These are phyloP conservation scores for Lumbricus terrestris DNA, from an alignment of 2,888 invertebrate species.

Conservation along the genomic window DNA sequence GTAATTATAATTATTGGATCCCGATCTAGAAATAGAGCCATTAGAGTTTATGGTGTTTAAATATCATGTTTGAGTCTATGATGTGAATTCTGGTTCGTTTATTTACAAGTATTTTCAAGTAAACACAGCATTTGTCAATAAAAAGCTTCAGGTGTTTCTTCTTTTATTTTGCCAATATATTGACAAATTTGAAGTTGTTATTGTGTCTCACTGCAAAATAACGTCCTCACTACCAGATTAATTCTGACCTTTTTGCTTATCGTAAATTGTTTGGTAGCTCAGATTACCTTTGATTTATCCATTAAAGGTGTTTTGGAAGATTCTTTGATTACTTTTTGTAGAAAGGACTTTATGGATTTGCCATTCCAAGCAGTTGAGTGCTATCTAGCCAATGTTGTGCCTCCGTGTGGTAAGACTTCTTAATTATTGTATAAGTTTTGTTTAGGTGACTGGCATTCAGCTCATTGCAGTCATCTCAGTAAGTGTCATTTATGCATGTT, in stretches of 20 bases:
- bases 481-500: background rate
- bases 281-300: background rate
- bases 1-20: background rate
- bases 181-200: background rate
- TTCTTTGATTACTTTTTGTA: conserved; percentile 36
- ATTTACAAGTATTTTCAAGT: too few species aligned
- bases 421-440: background rate
- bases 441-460: background rate
- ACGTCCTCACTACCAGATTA: background rate
- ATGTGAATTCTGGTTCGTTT: background rate
- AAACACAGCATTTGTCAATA: background rate
- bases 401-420: conserved; percentile 46
- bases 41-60: background rate
- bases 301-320: background rate
- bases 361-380: conserved; percentile 98
- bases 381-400: conserved; percentile 67
- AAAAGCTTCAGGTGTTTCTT: background rate
- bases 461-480: background rate
- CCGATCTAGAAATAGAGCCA: background rate
- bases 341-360: conserved; percentile 86
- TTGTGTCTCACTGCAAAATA: background rate
- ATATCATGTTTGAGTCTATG: background rate
- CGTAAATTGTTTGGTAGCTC: background rate
- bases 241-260: background rate
- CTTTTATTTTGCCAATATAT: background rate